Conservation (phyloP, 2,888 invertebrate genomes). For the Eupithecia insigniata region DNA sequence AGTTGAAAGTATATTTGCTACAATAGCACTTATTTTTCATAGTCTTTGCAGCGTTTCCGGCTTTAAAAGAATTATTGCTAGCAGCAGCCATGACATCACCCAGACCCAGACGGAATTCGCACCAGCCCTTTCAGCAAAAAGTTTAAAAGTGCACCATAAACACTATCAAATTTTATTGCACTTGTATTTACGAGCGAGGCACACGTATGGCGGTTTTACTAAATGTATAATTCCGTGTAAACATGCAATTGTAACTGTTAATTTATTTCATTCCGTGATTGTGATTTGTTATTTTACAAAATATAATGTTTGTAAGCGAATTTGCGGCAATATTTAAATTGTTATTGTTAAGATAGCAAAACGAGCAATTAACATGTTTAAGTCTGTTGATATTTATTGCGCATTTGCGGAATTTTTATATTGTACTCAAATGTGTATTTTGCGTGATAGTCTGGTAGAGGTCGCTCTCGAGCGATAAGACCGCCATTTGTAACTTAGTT, state of each 20-base stretch:
- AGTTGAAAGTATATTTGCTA: neutral
- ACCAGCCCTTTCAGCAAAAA: constrained; percentile 39
- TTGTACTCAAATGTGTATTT: constrained; percentile 15
- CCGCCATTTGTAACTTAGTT: too few species aligned
- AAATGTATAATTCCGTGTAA: constrained; percentile 60
- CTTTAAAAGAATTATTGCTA: constrained; percentile 22
- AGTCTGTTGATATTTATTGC: constrained; percentile 8
- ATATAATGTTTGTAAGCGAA: constrained; percentile 49
- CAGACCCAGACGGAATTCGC: constrained; percentile 36
- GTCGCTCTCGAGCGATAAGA: too few species aligned
- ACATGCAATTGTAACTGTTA: constrained; percentile 62
- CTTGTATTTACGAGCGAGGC: constrained; percentile 43
- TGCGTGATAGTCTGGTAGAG: constrained; percentile 20
- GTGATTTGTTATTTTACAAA: constrained; percentile 64
- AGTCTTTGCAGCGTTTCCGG: neutral
- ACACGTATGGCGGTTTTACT: constrained; percentile 55
- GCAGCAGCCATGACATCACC: constrained; percentile 25
- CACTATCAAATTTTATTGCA: constrained; percentile 33
- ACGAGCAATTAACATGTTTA: constrained; percentile 56
- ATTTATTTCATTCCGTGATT: constrained; percentile 53
- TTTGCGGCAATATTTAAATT: constrained; percentile 45
- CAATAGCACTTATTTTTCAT: neutral
- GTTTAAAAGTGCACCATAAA: constrained; percentile 27
- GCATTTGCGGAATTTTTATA: constrained; percentile 16
- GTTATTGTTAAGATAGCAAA: constrained; percentile 60